Conservation (phyloP, 2,888 invertebrate species). For the Diloba caeruleocephala region DNA sequence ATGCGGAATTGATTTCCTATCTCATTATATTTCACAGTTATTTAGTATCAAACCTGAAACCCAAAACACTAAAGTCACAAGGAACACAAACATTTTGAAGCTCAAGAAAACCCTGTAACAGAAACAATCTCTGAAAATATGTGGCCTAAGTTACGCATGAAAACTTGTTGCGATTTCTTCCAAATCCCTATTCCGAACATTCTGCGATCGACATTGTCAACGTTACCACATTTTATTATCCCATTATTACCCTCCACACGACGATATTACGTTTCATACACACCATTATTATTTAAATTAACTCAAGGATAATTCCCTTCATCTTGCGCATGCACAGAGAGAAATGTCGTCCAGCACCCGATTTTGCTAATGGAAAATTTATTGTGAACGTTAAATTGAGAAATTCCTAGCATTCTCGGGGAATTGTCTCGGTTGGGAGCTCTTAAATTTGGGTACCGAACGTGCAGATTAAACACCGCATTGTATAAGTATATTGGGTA, state of each 20-base stretch:
- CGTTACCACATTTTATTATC: slow-evolving; percentile 3
- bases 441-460: slow-evolving; percentile 48
- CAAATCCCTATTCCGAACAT: too few species aligned
- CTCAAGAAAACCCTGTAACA: too few species aligned
- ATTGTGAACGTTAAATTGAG: slow-evolving; percentile 65
- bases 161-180: too few species aligned
- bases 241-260: slow-evolving; percentile 11
- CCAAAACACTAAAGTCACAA: too few species aligned
- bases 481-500: too few species aligned
- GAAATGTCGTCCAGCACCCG: slow-evolving; percentile 14
- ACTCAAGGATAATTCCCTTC: slow-evolving; percentile 32
- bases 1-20: too few species aligned
- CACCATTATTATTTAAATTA: slow-evolving; percentile 28
- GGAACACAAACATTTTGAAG: too few species aligned
- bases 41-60: too few species aligned
- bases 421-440: slow-evolving; percentile 58
- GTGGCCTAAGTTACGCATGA: too few species aligned
- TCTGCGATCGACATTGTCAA: too few species aligned
- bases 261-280: slow-evolving; percentile 18
- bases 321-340: slow-evolving; percentile 42
- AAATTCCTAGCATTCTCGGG: slow-evolving; percentile 59
- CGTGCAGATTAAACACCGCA: slow-evolving; percentile 44
- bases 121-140: too few species aligned
- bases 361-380: slow-evolving; percentile 62
- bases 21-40: too few species aligned